Evolutionary conservation across 2,797 vertebrate species (phyloP).

Genomic region (Pangasius djambal): DNA sequence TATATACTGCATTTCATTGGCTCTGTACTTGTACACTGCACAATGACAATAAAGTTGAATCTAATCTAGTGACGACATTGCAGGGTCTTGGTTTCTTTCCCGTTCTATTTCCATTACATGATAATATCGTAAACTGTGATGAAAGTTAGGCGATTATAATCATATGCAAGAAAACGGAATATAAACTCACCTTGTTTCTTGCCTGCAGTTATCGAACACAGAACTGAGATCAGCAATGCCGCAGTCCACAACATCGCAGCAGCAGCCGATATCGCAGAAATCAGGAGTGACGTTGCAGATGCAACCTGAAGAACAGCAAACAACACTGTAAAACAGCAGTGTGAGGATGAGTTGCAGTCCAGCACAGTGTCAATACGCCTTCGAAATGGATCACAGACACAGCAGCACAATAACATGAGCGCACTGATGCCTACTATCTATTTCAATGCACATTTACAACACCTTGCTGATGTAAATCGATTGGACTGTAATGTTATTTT

Average conservation of each 20-base stretch:
- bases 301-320: slow-evolving; percentile 64
- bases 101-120: background rate
- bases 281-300: slow-evolving; percentile 73
- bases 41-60: too few relatives aligned
- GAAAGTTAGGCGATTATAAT: background rate
- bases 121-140: background rate
- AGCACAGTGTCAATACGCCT: background rate
- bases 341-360: background rate
- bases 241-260: slow-evolving; percentile 76
- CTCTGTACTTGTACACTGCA: too few relatives aligned
- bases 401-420: too few relatives aligned
- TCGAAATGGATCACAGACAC: too few relatives aligned
- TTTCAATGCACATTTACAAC: too few relatives aligned
- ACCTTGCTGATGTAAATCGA: too few relatives aligned
- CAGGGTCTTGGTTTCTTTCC: background rate
- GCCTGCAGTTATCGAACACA: slow-evolving; percentile 70
- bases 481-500: too few relatives aligned
- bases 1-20: too few relatives aligned
- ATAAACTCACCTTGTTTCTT: slow-evolving; percentile 32
- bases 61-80: background rate
- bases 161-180: too few relatives aligned
- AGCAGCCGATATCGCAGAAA: slow-evolving; percentile 80
- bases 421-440: too few relatives aligned
- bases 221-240: slow-evolving; percentile 67
- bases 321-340: background rate